phyloP scores from a whole-genome alignment of 2,797 vertebrate genomes.

The Salmo trutta region DNA sequence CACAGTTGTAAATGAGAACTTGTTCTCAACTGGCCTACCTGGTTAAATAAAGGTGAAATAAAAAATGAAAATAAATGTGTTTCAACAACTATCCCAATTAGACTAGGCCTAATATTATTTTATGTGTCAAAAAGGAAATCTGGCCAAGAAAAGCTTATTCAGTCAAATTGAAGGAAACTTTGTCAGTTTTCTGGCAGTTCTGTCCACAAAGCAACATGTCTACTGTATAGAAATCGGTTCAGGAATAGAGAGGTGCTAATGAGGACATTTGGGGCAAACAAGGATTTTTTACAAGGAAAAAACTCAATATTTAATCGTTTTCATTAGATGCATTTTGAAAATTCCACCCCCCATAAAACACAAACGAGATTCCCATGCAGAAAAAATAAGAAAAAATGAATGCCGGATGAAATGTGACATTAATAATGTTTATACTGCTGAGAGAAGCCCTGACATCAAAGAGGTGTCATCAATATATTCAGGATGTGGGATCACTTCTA shows the following conservation, averaged over 20 bases:
- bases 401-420: slow-evolving; percentile 14
- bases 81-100: slow-evolving; percentile 36
- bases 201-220: not conserved
- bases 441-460: slow-evolving; percentile 5
- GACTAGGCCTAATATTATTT: not conserved
- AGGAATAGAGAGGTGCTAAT: not conserved
- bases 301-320: not conserved
- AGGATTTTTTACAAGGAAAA: not conserved
- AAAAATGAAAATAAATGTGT: not conserved
- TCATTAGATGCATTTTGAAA: not conserved
- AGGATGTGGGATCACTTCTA: slow-evolving; percentile 13
- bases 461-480: slow-evolving; percentile 11
- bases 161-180: not conserved
- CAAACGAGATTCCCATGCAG: not conserved
- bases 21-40: too few species aligned
- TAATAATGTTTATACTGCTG: slow-evolving; percentile 12
- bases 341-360: not conserved
- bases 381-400: not conserved
- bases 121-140: not conserved
- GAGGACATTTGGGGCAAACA: not conserved
- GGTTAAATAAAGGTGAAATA: too few species aligned
- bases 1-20: too few species aligned
- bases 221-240: not conserved
- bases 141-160: slow-evolving; percentile 1
- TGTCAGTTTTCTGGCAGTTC: not conserved